These are phyloP conservation scores for Sebastes umbrosus DNA, from an alignment of 2,797 vertebrate genomes.

Conservation along the genomic window DNA sequence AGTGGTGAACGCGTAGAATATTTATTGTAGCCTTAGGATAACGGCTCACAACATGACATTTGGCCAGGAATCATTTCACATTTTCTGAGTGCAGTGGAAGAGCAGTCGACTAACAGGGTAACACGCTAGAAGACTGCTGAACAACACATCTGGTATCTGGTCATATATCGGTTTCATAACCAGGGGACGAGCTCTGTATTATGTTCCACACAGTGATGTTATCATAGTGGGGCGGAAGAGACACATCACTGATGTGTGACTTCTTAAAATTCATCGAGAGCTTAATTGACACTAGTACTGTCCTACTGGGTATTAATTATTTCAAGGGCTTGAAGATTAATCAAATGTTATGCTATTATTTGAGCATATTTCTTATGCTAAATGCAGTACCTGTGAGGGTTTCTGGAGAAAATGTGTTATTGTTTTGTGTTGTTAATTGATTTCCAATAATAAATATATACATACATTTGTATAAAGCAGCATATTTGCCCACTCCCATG, in stretches of 20 bases:
- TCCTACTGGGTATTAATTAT: not conserved
- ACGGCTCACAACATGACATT: conserved; percentile 12
- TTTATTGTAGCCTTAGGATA: conserved; percentile 24
- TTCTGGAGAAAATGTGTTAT: accelerated
- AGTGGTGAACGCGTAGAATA: conserved; percentile 21
- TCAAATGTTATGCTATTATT: not conserved
- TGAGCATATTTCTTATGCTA: no score
- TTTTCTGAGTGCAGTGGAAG: not conserved
- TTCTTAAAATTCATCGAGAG: not conserved
- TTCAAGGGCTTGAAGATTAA: not conserved
- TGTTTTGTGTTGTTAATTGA: no score
- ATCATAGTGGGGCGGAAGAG: not conserved
- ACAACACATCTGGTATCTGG: not conserved
- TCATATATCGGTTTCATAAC: not conserved
- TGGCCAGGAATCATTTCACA: not conserved
- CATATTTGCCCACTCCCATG: no score
- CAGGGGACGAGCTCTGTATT: not conserved
- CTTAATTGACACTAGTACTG: not conserved
- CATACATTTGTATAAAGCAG: no score
- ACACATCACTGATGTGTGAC: not conserved
- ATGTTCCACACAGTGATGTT: not conserved
- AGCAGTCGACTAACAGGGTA: not conserved
- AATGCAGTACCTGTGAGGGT: no score
- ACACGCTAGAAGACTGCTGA: not conserved
- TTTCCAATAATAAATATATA: no score